These are phyloP conservation scores for Sycophila sp. DNA, from an alignment of 1,140 invertebrate genomes.

Conservation along the genomic window DNA sequence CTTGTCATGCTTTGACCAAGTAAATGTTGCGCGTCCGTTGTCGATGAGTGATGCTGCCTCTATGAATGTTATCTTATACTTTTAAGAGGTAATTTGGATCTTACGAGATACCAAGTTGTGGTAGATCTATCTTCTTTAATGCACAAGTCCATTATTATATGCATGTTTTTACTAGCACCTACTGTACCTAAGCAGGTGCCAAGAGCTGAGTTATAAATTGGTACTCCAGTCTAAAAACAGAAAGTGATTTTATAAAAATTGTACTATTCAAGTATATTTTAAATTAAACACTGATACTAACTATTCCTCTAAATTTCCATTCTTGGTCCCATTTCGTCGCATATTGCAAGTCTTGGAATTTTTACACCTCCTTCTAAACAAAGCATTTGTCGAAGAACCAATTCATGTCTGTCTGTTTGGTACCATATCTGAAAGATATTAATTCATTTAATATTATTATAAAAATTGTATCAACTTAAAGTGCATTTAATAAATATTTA, in stretches of 20 bases:
- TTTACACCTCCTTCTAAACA: constrained; percentile 82
- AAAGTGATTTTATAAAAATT: constrained; percentile 16
- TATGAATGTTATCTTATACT: constrained; percentile 50
- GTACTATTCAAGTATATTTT: background rate
- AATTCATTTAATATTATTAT: constrained; percentile 4
- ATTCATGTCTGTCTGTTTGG: constrained; percentile 84
- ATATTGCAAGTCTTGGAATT: constrained; percentile 82
- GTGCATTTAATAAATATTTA: constrained; percentile 29
- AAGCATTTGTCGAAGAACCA: constrained; percentile 85
- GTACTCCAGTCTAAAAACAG: constrained; percentile 71
- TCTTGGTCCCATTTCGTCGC: constrained; percentile 94
- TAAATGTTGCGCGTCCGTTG: no score
- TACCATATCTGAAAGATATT: constrained; percentile 77
- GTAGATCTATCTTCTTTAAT: constrained; percentile 66
- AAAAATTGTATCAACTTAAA: no score
- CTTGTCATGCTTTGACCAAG: no score
- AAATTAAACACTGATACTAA: constrained; percentile 60
- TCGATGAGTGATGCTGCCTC: no score
- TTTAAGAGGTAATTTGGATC: constrained; percentile 51
- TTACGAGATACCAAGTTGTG: constrained; percentile 81
- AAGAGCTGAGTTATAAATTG: constrained; percentile 87
- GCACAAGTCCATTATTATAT: constrained; percentile 78
- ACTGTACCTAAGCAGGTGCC: constrained; percentile 82
- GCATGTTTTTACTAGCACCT: constrained; percentile 64
- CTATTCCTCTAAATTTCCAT: constrained; percentile 81